Base-by-base conservation (phyloP, 2,888 invertebrate species). In the Seira ritae region DNA sequence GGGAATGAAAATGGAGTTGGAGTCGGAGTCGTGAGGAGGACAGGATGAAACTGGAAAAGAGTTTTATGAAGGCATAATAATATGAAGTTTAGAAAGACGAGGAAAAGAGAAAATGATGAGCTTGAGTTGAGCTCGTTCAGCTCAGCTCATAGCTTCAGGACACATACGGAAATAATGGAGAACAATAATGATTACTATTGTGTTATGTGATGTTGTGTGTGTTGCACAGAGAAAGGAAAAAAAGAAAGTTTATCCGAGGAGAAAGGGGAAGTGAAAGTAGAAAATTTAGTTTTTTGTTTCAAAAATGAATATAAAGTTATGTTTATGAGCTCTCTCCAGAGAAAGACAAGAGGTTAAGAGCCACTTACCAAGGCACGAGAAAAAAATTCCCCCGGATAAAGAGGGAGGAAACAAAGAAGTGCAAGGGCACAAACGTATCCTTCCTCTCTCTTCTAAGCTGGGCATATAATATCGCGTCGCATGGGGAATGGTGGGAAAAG, bases 291-390 rank as follows among this genome's bases (percentile, higher is more conserved):
- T 50, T n/a, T 50, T 50, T 50, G 3, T 3, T n/a, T 50, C 2
- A 3, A 50, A 50, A 50, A n/a, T 50, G 50, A 50, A 50, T 12
- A n/a, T n/a, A 50, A 50, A 50, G 17, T 31, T 31, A 50, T 12
- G 50, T 50, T 8, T 50, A 50, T 50, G 15, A 50, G 50, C 50
- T n/a, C 62, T 62, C 62, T 62, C 62, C 20, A 22, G 62, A 19
- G 62, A 62, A 62, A 62, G 20, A 50, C 19, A 20, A 22, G 62
- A 62, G 62, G 62, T 22, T 2, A 20, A 20, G 62, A 62, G 62
- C 62, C 62, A 62, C 62, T 62, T 62, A 62, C 62, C 62, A 62
- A 62, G n/a, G 62, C 62, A 55, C n/a, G 55, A 55, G 17, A 20
- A 62, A 62, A 50, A 12, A n/a, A 4, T 10, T 20, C 20, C 62